Evolutionary conservation across 2,113 vertebrate genomes (phyloP), one percentile per base, ranked within the genome.

Genomic region (Sminthopsis crassicaudata): DNA sequence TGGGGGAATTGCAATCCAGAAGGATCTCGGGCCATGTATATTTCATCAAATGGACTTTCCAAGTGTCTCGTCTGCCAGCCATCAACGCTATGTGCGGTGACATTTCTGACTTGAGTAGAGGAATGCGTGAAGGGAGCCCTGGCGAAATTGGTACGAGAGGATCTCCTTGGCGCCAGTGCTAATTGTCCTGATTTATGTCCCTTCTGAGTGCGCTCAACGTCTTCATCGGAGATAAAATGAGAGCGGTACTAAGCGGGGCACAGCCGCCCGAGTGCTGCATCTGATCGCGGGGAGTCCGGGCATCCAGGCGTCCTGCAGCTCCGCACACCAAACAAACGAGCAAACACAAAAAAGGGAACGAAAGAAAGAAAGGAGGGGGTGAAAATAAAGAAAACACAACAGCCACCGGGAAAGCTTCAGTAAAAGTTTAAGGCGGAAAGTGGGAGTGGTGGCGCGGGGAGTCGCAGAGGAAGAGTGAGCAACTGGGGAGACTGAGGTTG

Each of bases 11-110:
- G 96, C 96, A 30, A 91, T 95, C 96, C 96, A 19, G 96, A 94
- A 89, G 97, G 97, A 10, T 94, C 96, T 91, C 5, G 96, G 97
- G 97, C 97, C 96, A 96, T 97, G 98, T 92, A 90, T 97, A 91
- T 97, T 96, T 96, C 97, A 95, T 98, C 98, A 95, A 95, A 96
- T 54, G 98, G 98, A 98, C 98, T 98, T 96, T 67, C 97, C 98
- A 97, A 97, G 98, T 98, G 98, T 97, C 91, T 97, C 98, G 97
- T 98, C 98, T 97, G 97, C 96, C 96, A 96, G 98, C 98, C 97
- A 97, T 98, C 98, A 97, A 60, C 93, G 98, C 97, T 92, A 48
- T 94, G 98, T 95, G 98, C 98, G 42, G 96, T 97, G 97, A 97
- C 98, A 97, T 97, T 97, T 97, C 98, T 96, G 97, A 97, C 96